Evolutionary conservation across 1,140 invertebrate genomes (phyloP), one percentile per base, ranked within the genome.

Genomic region (Cyrtorhinus lividipennis): DNA sequence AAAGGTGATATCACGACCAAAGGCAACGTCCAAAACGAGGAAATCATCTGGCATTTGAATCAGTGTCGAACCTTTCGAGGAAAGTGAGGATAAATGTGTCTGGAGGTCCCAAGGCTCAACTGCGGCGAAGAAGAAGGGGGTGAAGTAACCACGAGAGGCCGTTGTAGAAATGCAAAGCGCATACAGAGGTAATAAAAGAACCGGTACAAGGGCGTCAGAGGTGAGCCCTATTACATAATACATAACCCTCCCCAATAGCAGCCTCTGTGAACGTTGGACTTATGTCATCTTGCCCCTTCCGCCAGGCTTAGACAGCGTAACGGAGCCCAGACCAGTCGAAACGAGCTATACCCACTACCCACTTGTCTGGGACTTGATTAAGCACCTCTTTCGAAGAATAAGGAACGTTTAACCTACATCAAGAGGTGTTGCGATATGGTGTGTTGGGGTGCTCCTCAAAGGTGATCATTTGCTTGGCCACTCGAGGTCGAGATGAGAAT

Each of bases 161-260:
- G 10, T 20, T 53, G 48, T 53, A 12, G 12, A 12, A 22, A 53
- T 53, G 48, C 48, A 53, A 53, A 53, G 18, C 48, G 48, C 48
- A 53, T 53, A 38, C 18, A 53, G 48, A 12, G 12, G 48, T 53
- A 53, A 53, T 53, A 53, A 53, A 53, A 53, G 48, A 53, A 53
- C 48, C 48, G 48, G 48, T 53, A 53, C 48, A 53, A 53, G 48
- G 48, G 48, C 48, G 48, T 20, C 20, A 10, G 12, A 13, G 30
- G 20, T 5, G 48, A 10, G 12, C 38, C 8, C 8, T n/a, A 44
- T n/a, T 8, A 8, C 8, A 44, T 10, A 20, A 13, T 53, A 53
- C 48, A 53, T 53, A 53, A 53, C 48, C 48, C 18, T 20, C 48
- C 48, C 20, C 48, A 15, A 53, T 53, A 53, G 10, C 48, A 20